Percentiles rank a stretch among this genome's conserved stretches.
Evolutionary conservation across 2,888 invertebrate species (phyloP).

Genomic region (Plebejus melissa): DNA sequence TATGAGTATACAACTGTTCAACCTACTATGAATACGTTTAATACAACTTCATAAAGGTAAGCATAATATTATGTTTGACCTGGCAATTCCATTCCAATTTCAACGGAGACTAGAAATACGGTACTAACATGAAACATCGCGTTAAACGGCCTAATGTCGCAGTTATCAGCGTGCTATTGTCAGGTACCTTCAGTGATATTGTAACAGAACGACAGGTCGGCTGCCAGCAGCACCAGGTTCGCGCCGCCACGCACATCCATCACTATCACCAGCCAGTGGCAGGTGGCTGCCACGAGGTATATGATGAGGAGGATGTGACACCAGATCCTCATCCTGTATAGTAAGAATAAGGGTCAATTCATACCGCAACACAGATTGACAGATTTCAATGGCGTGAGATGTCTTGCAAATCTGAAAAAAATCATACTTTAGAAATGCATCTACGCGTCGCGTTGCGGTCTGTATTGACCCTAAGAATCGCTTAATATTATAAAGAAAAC

Average conservation of each 20-base stretch:
- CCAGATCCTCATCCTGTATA: constrained; percentile 10
- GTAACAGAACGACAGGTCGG: constrained; percentile 36
- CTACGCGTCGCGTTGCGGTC: too few relatives aligned
- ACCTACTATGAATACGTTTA: too few relatives aligned
- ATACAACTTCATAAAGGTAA: too few relatives aligned
- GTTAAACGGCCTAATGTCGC: neutral
- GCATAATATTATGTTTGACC: neutral
- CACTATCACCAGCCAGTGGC: constrained; percentile 32
- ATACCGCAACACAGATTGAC: too few relatives aligned
- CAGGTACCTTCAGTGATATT: constrained; percentile 33
- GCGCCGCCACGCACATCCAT: constrained; percentile 28
- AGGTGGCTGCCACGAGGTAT: constrained; percentile 28
- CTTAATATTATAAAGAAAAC: too few relatives aligned
- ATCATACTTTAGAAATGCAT: too few relatives aligned
- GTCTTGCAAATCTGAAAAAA: too few relatives aligned
- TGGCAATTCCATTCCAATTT: neutral
- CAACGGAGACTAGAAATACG: neutral
- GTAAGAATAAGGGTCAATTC: neutral
- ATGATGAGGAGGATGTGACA: constrained; percentile 31
- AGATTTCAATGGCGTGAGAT: too few relatives aligned
- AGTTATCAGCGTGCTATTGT: neutral
- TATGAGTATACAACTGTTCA: too few relatives aligned
- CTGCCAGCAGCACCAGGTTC: constrained; percentile 34
- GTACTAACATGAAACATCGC: too few relatives aligned
- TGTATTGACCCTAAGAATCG: too few relatives aligned